These are phyloP conservation scores for Pyrocoelia pectoralis DNA, from an alignment of 2,888 invertebrate genomes.

Conservation along the genomic window DNA sequence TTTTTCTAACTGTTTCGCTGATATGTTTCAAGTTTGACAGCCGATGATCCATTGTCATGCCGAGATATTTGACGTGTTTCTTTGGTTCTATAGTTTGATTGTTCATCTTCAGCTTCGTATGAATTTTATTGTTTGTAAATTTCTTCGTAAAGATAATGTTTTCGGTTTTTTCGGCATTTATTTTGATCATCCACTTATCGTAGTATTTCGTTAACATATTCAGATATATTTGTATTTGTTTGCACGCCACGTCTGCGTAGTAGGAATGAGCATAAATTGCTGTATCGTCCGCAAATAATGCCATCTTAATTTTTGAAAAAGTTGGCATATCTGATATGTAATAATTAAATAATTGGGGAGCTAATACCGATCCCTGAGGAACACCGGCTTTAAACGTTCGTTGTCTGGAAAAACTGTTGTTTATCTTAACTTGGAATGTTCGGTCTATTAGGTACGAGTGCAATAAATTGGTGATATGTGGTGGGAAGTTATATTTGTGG, in stretches of 20 bases:
- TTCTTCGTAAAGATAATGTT: no score
- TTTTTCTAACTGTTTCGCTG: constrained; percentile 8
- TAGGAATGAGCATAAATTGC: constrained; percentile 40
- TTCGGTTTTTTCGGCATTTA: no score
- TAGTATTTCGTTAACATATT: no score
- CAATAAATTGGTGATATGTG: no score
- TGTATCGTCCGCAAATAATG: constrained; percentile 41
- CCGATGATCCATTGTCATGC: constrained; percentile 37
- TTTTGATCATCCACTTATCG: no score
- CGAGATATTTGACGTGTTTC: constrained; percentile 40
- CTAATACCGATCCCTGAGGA: constrained; percentile 33
- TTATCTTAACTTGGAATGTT: constrained; percentile 6
- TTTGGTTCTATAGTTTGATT: constrained; percentile 10
- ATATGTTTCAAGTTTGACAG: constrained; percentile 37
- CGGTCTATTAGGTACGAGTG: background rate
- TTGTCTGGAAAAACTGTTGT: background rate
- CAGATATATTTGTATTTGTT: no score
- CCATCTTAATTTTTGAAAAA: constrained; percentile 21
- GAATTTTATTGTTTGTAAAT: no score
- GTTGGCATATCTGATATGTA: constrained; percentile 39
- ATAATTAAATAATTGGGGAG: constrained; percentile 32
- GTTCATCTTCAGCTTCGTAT: no score
- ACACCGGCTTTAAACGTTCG: constrained; percentile 27
- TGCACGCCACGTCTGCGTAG: no score
- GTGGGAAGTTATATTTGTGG: background rate